phyloP scores from a whole-genome alignment of 2,888 invertebrate genomes.

The Odontocolon sp. region DNA sequence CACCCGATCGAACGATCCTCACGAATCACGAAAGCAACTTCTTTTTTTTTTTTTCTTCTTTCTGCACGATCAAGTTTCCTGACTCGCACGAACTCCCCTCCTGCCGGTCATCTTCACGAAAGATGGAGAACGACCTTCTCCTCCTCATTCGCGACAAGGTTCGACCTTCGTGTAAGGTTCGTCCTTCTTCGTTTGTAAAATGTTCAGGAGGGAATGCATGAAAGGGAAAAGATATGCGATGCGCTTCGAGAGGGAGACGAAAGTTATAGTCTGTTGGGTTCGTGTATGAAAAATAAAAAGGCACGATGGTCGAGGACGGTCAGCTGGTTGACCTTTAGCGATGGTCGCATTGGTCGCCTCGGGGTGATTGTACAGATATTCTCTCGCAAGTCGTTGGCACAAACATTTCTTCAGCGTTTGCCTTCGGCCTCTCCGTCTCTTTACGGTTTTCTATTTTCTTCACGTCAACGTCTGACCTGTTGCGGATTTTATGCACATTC shows the following conservation, averaged over 20 bases:
- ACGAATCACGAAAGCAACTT: slow-evolving; percentile 48
- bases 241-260: slow-evolving; percentile 6
- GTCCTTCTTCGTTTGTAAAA: slow-evolving; percentile 10
- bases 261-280: slow-evolving; percentile 17
- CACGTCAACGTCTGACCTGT: neutral
- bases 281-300: slow-evolving; percentile 23
- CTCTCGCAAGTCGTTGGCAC: slow-evolving; percentile 2
- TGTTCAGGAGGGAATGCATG: slow-evolving; percentile 24
- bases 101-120: neutral
- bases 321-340: slow-evolving; percentile 61
- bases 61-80: too few relatives aligned
- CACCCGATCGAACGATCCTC: slow-evolving; percentile 7
- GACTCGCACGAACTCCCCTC: slow-evolving; percentile 24
- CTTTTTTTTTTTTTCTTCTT: too few relatives aligned
- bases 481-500: slow-evolving; percentile 11
- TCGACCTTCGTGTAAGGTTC: slow-evolving; percentile 46
- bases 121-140: slow-evolving; percentile 39
- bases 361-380: slow-evolving; percentile 25
- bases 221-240: slow-evolving; percentile 32
- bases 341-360: slow-evolving; percentile 29
- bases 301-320: slow-evolving; percentile 48
- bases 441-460: slow-evolving; percentile 9
- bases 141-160: slow-evolving; percentile 27
- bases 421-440: neutral
- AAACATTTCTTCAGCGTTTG: slow-evolving; percentile 27